Conservation (phyloP, 2,113 vertebrate species). For the Xyrauchen texanus region DNA sequence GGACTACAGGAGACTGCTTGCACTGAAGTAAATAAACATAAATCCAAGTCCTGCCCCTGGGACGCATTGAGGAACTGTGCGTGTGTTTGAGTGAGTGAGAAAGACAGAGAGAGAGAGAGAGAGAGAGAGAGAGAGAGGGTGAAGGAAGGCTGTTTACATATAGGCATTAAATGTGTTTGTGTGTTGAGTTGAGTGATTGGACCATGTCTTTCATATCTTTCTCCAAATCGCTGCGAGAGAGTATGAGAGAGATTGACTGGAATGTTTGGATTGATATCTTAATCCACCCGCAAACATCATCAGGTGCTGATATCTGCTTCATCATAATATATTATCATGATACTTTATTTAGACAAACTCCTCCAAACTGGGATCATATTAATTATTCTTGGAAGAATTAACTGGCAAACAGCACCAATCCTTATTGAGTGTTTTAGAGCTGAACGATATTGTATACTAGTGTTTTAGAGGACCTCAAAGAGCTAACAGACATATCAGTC, state of each 20-base stretch:
- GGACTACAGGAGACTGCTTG: slow-evolving; percentile 39
- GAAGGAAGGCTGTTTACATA: background rate
- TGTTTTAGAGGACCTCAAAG: no score
- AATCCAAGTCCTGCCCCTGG: slow-evolving; percentile 41
- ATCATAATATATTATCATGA: no score
- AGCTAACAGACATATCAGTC: no score
- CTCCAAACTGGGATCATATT: no score
- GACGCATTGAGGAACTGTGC: slow-evolving; percentile 1
- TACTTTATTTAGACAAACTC: no score
- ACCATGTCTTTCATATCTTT: background rate
- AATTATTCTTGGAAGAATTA: no score
- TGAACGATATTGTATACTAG: no score
- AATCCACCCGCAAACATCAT: background rate
- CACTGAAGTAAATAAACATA: slow-evolving; percentile 56
- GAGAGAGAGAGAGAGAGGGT: background rate
- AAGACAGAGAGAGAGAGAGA: no score
- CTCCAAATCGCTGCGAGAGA: background rate
- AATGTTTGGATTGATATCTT: background rate
- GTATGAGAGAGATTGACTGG: slow-evolving; percentile 6
- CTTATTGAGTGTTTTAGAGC: no score
- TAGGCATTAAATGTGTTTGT: slow-evolving; percentile 4
- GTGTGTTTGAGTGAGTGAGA: background rate
- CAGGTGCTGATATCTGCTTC: slow-evolving; percentile 8
- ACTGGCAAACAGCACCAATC: no score
- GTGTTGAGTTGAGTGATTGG: slow-evolving; percentile 1